Evolutionary conservation across 2,888 invertebrate species (phyloP).

Genomic region (Elysia crispata): DNA sequence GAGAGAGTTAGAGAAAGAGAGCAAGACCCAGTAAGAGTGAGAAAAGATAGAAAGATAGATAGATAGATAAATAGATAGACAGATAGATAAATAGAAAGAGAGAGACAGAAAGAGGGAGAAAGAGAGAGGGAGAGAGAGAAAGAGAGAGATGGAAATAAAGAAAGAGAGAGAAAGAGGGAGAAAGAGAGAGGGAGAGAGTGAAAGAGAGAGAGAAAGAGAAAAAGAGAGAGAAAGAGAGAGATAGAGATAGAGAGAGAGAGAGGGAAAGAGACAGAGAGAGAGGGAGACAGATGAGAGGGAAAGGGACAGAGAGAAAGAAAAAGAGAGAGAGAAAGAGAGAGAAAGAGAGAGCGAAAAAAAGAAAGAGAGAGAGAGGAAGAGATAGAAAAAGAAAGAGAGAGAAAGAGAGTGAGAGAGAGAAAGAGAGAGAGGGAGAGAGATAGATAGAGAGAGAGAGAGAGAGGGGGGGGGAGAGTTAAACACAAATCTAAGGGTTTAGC

Average conservation of each 20-base stretch:
- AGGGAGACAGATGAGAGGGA: not conserved
- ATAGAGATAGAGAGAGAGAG: too few relatives aligned
- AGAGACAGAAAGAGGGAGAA: too few relatives aligned
- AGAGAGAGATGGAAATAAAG: constrained; percentile 5
- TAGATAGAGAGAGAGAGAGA: too few relatives aligned
- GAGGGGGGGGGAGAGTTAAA: too few relatives aligned
- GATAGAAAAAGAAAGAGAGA: constrained; percentile 1
- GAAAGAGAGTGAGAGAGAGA: not conserved
- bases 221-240: not conserved
- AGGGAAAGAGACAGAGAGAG: constrained; percentile 1
- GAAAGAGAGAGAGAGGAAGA: constrained; percentile 21
- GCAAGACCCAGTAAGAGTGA: too few relatives aligned
- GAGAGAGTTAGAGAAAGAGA: too few relatives aligned
- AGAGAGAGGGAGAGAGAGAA: not conserved
- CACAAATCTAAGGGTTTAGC: not conserved
- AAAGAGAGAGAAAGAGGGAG: too few relatives aligned
- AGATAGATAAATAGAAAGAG: too few relatives aligned
- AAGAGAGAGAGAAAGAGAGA: not conserved
- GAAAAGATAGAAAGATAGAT: too few relatives aligned
- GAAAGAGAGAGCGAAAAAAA: not conserved
- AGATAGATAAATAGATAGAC: too few relatives aligned
- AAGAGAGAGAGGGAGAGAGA: too few relatives aligned
- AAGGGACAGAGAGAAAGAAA: not conserved
- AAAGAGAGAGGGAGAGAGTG: not conserved
- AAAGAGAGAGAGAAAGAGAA: not conserved